Percentiles rank a stretch among this genome's conserved stretches.
Conservation (phyloP, 2,797 vertebrate genomes). For the Chromobotia macracanthus region DNA sequence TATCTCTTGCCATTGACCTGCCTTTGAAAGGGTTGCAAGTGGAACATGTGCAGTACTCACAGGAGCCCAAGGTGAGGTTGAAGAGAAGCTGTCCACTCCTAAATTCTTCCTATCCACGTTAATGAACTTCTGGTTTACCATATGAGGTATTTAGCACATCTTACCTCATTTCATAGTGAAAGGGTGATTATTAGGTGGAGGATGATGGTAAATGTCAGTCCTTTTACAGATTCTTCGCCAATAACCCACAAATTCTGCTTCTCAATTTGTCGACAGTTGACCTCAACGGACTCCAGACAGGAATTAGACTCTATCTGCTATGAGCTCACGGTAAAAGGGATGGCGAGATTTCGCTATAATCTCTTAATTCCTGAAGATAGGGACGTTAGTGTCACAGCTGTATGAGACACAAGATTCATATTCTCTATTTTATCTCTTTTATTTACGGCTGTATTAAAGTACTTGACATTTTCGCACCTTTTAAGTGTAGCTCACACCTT, state of each 20-base stretch:
- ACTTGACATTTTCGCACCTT: constrained; percentile 58
- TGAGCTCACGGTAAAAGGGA: constrained; percentile 45
- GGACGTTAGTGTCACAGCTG: constrained; percentile 37
- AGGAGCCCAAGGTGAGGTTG: constrained; percentile 13
- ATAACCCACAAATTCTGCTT: constrained; percentile 49
- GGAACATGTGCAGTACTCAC: constrained; percentile 43
- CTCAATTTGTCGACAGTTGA: constrained; percentile 46
- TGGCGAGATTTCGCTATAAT: constrained; percentile 55
- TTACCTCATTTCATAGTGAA: constrained; percentile 26
- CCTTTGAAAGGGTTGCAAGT: constrained; percentile 41
- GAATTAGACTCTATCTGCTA: constrained; percentile 56
- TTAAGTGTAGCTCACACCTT: constrained; percentile 51
- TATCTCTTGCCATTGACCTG: constrained; percentile 56
- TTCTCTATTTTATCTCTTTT: constrained; percentile 49
- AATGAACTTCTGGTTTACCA: constrained; percentile 25
- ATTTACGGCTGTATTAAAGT: constrained; percentile 52
- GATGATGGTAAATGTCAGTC: constrained; percentile 57
- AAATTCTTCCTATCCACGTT: background rate
- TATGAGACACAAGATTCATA: constrained; percentile 48
- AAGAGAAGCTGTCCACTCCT: constrained; percentile 17
- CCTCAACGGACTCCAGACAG: constrained; percentile 49
- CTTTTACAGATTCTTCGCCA: constrained; percentile 52
- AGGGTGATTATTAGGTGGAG: constrained; percentile 39
- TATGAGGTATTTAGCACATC: constrained; percentile 3
- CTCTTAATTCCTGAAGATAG: constrained; percentile 60